Evolutionary conservation across 2,113 vertebrate genomes (phyloP), one percentile per base, ranked within the genome.

Genomic region (mouse (Mus musculus)): DNA sequence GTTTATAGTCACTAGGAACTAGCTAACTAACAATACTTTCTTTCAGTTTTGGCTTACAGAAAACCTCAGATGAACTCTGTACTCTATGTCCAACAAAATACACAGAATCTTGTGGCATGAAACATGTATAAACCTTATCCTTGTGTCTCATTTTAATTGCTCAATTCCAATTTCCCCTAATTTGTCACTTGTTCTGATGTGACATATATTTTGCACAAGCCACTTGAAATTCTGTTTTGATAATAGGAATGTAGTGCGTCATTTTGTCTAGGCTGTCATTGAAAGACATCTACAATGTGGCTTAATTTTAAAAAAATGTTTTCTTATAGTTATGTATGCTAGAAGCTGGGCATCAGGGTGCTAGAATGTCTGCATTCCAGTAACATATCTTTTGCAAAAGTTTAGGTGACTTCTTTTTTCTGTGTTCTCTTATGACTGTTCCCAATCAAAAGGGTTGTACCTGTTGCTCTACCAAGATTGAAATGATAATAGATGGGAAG

Each of bases 21-120:
- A 85, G 59, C 52, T 82, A 73, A 65, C 33, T 75, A 72, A 69
- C 77, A 54, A 30, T 19, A 78, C 80, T 33, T 89, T 42, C 46
- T 97, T 33, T 91, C 61, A 88, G 80, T 20, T 95, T 92, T 94
- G 61, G 17, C 59, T 59, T 52, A 67, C 8, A 73, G n/a, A 39
- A 95, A 63, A 75, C 28, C 84, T 85, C 33, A 81, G 33, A 20
- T n/a, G 76, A 75, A 89, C 5, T 24, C 5, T 46, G 20, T 72
- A 7, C 6, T 1, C 5, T 46, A 52, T 42, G 26, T 93, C 10
- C 80, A 87, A 22, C 3, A 61, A 54, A 90, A 76, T 49, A 65
- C 20, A 5, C 5, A 52, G 54, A 22, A 14, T 78, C 42, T 75
- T 59, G 12, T 4, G 14, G 5, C 9, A 88, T 77, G 16, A 67